Evolutionary conservation across 1,140 invertebrate species (phyloP), one percentile per base, ranked within the genome.

Genomic region (Brachionus calyciflorus): DNA sequence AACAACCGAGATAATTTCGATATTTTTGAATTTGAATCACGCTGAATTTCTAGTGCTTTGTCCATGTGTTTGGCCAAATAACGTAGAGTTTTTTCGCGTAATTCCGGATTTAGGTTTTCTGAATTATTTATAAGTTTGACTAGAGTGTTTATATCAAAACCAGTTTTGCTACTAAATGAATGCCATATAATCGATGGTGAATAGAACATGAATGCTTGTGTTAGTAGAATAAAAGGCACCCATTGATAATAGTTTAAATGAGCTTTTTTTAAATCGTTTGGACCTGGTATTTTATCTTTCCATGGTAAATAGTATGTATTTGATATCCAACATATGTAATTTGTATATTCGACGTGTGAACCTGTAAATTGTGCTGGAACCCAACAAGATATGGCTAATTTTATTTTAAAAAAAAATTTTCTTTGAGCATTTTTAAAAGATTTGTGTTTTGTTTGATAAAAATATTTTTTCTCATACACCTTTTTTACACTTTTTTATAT

Each of bases 301-400:
- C 49, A 77, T 21, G 53, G 55, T 9, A 87, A 79, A 69, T 83
- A 85, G 78, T 87, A 86, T 40, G 85, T 87, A 68, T 86, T 86
- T n/a, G 81, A 83, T 44, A 87, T 84, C 85, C 85, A 87, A 79
- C 86, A 85, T 14, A 83, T 79, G 14, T 80, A 81, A 17, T 83
- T 81, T 5, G 84, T 81, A 77, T 84, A 85, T 10, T 80, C 80
- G 44, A 81, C 78, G 57, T 80, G 78, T 14, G 77, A 60, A n/a
- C 77, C 79, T n/a, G 78, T 77, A 60, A 81, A 81, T 65, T 80
- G 76, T 9, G 79, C 79, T 10, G 81, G 80, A 21, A 68, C 75
- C 79, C 79, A 81, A 57, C 94, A 96, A 78, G 92, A 89, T 78
- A 96, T 96, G 12, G 94, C 69, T 73, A n/a, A n/a, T n/a, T n/a